phyloP scores from a whole-genome alignment of 35 echinoderm and acorn worm genomes.

The Ophioderma brevispina region DNA sequence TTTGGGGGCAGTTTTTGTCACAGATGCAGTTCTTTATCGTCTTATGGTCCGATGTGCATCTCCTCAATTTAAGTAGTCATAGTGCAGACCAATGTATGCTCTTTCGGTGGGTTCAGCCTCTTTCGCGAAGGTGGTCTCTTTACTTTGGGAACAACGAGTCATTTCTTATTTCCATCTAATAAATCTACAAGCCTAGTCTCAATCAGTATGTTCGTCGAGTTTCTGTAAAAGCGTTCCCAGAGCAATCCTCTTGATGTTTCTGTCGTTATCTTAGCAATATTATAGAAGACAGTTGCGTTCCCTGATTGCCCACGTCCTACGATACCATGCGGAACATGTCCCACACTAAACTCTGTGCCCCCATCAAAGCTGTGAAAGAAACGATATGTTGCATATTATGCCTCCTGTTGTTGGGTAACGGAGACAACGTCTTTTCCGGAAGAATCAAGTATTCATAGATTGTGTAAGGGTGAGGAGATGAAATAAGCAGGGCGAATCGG shows the following conservation, averaged over 20 bases:
- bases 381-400: background rate
- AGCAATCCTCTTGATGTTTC: background rate
- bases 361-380: background rate
- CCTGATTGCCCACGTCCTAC: background rate
- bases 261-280: background rate
- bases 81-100: background rate
- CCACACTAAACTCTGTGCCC: background rate
- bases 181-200: background rate
- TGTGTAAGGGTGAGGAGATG: background rate
- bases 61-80: background rate
- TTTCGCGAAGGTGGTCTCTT: background rate
- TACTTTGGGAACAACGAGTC: background rate
- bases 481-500: background rate
- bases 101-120: no score
- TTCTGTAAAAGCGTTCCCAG: background rate
- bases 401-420: background rate
- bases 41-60: background rate
- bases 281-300: background rate
- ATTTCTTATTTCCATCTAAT: background rate
- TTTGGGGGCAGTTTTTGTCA: background rate
- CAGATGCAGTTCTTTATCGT: background rate
- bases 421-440: background rate
- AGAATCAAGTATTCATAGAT: background rate
- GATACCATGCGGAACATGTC: background rate
- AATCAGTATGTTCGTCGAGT: background rate